phyloP scores from a whole-genome alignment of 2,888 invertebrate genomes.

The Ypsolopha sequella region DNA sequence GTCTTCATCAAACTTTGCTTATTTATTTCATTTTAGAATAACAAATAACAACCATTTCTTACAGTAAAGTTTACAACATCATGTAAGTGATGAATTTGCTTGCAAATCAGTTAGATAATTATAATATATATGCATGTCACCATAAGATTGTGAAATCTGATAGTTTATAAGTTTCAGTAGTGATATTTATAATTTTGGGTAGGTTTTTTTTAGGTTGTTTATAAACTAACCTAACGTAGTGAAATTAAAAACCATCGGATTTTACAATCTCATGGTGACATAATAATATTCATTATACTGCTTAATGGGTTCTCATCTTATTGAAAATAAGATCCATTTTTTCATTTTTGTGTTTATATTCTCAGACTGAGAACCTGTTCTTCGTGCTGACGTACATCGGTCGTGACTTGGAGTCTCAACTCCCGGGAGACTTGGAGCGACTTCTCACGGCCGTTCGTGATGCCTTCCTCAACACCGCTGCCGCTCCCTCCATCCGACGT shows the following conservation, averaged over 20 bases:
- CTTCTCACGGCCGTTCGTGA: slow-evolving; percentile 85
- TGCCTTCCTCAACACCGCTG: slow-evolving; percentile 83
- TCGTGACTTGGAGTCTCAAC: slow-evolving; percentile 85
- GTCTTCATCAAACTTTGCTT: neutral
- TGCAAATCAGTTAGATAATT: too few relatives aligned
- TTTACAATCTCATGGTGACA: neutral
- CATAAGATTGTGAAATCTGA: too few relatives aligned
- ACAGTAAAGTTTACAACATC: too few relatives aligned
- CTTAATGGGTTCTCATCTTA: neutral
- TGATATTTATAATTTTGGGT: too few relatives aligned
- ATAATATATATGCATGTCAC: too few relatives aligned
- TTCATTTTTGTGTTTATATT: neutral
- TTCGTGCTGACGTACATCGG: slow-evolving; percentile 91
- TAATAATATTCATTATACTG: too few relatives aligned
- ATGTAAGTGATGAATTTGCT: too few relatives aligned
- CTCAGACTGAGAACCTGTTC: slow-evolving; percentile 88
- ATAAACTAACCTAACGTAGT: neutral
- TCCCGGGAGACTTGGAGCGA: slow-evolving; percentile 84
- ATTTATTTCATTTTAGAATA: too few relatives aligned
- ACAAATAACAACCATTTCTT: too few relatives aligned
- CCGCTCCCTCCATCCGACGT: slow-evolving; percentile 82
- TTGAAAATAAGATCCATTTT: too few relatives aligned
- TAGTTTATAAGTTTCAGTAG: too few relatives aligned
- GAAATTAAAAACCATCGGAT: neutral
- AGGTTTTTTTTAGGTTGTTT: neutral